A percentile compares a stretch with the other conserved stretches of the same genome.
phyloP scores from a whole-genome alignment of 1,140 invertebrate genomes.

The Achroia grisella region DNA sequence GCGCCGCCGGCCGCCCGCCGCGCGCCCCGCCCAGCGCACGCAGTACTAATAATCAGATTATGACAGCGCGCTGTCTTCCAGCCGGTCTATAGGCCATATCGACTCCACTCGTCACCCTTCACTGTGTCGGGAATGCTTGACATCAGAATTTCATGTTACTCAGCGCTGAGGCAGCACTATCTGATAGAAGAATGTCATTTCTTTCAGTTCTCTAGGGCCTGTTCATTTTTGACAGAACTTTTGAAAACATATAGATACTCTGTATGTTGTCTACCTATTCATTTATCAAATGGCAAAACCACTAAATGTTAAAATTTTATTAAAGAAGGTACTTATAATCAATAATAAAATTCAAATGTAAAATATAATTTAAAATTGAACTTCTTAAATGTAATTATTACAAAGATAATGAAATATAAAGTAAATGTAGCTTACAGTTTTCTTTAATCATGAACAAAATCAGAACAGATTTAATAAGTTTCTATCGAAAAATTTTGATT shows the following conservation, averaged over 20 bases:
- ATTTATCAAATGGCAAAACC: too few relatives aligned
- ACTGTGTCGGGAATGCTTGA: slow-evolving; percentile 45
- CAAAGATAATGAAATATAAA: too few relatives aligned
- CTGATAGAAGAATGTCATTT: background rate
- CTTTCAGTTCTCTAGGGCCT: too few relatives aligned
- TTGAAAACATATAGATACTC: background rate
- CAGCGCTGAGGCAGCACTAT: slow-evolving; percentile 4
- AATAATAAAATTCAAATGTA: too few relatives aligned
- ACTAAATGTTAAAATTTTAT: too few relatives aligned
- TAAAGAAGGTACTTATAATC: too few relatives aligned
- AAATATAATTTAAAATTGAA: too few relatives aligned
- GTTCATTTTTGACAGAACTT: background rate
- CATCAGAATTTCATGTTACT: slow-evolving; percentile 34
- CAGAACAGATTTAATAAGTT: too few relatives aligned
- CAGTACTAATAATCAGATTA: slow-evolving; percentile 71
- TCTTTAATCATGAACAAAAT: too few relatives aligned
- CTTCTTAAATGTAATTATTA: too few relatives aligned
- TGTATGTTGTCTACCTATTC: slow-evolving; percentile 19
- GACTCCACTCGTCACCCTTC: slow-evolving; percentile 55
- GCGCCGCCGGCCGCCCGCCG: slow-evolving; percentile 63
- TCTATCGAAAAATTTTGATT: too few relatives aligned
- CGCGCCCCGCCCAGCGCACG: slow-evolving; percentile 61
- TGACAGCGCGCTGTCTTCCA: slow-evolving; percentile 56
- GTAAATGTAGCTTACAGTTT: too few relatives aligned
- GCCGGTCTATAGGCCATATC: slow-evolving; percentile 37